Evolutionary conservation across 2,113 vertebrate genomes (phyloP).

Genomic region (Eulemur rufifrons): DNA sequence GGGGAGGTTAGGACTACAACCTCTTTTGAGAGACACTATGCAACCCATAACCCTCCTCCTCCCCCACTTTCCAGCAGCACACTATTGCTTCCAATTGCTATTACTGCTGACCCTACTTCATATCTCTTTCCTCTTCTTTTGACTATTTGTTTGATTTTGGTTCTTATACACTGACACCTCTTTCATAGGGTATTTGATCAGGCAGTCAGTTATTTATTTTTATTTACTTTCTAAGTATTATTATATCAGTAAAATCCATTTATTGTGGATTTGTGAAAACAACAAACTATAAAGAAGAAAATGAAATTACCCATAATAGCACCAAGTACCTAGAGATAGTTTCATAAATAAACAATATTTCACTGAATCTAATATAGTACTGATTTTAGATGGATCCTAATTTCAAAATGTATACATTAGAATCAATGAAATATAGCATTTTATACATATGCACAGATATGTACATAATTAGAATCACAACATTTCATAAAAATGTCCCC

Average conservation of each 20-base stretch:
- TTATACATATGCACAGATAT: neutral
- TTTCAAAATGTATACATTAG: neutral
- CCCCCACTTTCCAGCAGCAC: neutral
- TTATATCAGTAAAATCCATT: neutral
- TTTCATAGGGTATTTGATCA: neutral
- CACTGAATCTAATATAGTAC: neutral
- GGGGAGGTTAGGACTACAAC: neutral
- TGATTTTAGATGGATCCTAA: neutral
- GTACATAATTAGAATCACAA: neutral
- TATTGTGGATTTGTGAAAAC: neutral
- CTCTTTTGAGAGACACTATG: neutral
- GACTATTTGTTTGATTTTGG: neutral
- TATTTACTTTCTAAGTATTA: neutral
- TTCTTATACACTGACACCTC: neutral
- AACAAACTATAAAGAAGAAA: neutral
- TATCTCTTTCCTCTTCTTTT: neutral
- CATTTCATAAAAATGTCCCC: conserved; percentile 3
- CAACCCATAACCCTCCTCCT: neutral
- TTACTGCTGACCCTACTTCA: neutral
- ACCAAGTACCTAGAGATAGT: neutral
- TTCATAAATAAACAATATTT: neutral
- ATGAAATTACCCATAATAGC: neutral
- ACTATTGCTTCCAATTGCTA: neutral
- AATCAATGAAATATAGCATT: neutral
- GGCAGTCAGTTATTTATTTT: neutral